A percentile compares a stretch with the other conserved stretches of the same genome.
These are phyloP conservation scores for Chaenogobius annularis DNA, from an alignment of 2,113 vertebrate species.

Conservation along the genomic window DNA sequence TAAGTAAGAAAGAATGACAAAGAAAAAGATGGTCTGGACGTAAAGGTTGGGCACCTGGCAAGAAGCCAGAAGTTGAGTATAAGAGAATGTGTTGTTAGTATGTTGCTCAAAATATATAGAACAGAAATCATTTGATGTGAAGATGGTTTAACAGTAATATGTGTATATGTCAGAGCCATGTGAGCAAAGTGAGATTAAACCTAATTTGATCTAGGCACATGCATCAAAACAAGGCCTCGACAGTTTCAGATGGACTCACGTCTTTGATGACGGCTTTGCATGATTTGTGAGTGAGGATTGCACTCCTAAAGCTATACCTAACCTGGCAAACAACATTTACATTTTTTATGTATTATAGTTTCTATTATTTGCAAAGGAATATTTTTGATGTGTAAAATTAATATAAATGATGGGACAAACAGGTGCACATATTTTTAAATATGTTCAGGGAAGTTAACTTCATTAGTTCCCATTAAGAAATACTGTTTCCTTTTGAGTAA, in stretches of 20 bases:
- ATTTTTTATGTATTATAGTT: slow-evolving; percentile 83
- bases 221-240: too few species aligned
- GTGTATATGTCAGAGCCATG: slow-evolving; percentile 16
- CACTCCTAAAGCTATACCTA: slow-evolving; percentile 80
- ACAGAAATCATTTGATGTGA: slow-evolving; percentile 36
- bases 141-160: slow-evolving; percentile 5
- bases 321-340: slow-evolving; percentile 18
- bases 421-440: slow-evolving; percentile 69
- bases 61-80: slow-evolving; percentile 5
- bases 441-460: slow-evolving; percentile 38
- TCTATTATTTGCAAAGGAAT: slow-evolving; percentile 86
- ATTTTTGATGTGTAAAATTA: slow-evolving; percentile 88
- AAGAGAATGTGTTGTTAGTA: neutral
- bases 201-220: too few species aligned
- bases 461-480: slow-evolving; percentile 10
- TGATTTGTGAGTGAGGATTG: slow-evolving; percentile 72
- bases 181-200: slow-evolving; percentile 9
- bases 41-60: neutral
- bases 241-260: slow-evolving; percentile 16
- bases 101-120: slow-evolving; percentile 35
- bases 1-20: slow-evolving; percentile 2
- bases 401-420: slow-evolving; percentile 62
- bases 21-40: neutral
- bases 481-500: neutral
- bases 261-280: slow-evolving; percentile 82